These are phyloP conservation scores for Myiotriccus ornatus DNA, from an alignment of 2,797 vertebrate species.

Conservation along the genomic window DNA sequence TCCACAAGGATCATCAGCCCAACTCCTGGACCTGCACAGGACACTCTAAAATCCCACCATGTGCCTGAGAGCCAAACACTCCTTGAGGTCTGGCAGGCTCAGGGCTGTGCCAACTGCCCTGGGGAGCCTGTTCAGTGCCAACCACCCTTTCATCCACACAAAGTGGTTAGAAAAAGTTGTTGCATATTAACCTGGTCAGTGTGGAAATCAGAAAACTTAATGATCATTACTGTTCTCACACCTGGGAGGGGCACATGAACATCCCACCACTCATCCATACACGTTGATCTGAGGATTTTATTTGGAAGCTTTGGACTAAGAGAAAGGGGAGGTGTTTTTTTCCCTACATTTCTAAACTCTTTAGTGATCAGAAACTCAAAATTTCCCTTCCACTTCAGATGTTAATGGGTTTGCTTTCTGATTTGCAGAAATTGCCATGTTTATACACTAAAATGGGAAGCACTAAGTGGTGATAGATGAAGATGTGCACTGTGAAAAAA, in stretches of 20 bases:
- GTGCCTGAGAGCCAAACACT: background rate
- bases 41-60: background rate
- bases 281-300: background rate
- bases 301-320: background rate
- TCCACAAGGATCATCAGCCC: background rate
- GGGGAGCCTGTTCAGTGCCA: background rate
- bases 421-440: constrained; percentile 1
- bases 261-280: fast-evolving
- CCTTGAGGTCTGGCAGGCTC: background rate
- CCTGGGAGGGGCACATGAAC: background rate
- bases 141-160: background rate
- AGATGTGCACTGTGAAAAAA: background rate
- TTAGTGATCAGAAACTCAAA: background rate
- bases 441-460: background rate
- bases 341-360: background rate
- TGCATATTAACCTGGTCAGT: fast-evolving
- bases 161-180: fast-evolving
- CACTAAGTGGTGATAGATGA: background rate
- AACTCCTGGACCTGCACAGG: background rate
- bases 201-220: background rate
- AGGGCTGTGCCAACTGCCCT: background rate
- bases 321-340: background rate
- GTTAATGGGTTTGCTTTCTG: constrained; percentile 20
- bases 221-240: fast-evolving
- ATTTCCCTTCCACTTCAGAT: background rate